Conservation (phyloP, 2,797 vertebrate genomes). For the Distichodus sexfasciatus region DNA sequence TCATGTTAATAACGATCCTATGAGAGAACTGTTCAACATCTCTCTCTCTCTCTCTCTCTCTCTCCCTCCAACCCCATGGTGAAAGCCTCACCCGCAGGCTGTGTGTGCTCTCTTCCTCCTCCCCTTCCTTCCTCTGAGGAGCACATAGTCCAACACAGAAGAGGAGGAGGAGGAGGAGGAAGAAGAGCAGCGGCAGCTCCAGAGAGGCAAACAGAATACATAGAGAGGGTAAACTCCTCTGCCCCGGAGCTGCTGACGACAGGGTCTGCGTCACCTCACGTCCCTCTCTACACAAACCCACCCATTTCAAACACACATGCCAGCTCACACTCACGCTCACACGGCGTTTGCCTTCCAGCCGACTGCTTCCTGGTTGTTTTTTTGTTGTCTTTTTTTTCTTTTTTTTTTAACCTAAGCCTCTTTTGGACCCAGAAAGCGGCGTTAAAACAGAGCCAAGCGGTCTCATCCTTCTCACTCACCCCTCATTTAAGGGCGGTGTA, state of each 20-base stretch:
- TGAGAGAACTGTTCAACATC: background rate
- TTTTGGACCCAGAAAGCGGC: too few species aligned
- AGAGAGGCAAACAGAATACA: too few species aligned
- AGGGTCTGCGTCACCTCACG: slow-evolving; percentile 40
- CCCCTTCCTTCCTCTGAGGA: slow-evolving; percentile 19
- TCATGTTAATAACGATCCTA: background rate
- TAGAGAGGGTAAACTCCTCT: slow-evolving; percentile 21
- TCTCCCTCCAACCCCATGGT: slow-evolving; percentile 11
- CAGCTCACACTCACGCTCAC: background rate
- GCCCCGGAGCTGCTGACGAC: slow-evolving; percentile 45
- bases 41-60: background rate
- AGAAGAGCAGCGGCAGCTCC: background rate
- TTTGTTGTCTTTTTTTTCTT: slow-evolving; percentile 3
- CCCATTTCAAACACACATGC: background rate
- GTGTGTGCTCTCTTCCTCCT: slow-evolving; percentile 19
- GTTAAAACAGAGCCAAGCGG: too few species aligned
- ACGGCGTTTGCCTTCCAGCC: slow-evolving; percentile 27
- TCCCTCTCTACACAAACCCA: background rate
- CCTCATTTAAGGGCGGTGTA: background rate
- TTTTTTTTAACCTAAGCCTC: too few species aligned
- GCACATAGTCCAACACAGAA: slow-evolving; percentile 26
- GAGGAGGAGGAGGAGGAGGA: background rate
- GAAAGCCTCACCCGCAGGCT: slow-evolving; percentile 38
- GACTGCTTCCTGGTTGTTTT: background rate
- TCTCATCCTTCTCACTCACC: background rate